Evolutionary conservation across 2,113 vertebrate species (phyloP).

Genomic region (Gracilinanus agilis): DNA sequence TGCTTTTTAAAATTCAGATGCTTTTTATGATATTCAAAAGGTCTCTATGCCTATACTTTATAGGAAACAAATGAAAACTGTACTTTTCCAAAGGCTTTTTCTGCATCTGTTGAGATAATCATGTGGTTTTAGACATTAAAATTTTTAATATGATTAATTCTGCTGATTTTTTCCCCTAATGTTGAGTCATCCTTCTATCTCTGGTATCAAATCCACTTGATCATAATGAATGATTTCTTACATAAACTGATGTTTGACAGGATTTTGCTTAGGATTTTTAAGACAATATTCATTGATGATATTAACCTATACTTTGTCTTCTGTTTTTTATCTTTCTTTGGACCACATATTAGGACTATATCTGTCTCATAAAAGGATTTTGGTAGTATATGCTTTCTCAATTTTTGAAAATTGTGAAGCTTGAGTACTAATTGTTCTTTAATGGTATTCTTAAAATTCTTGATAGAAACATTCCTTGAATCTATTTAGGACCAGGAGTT

Average conservation of each 20-base stretch:
- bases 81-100: background rate
- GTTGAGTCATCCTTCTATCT: background rate
- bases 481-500: background rate
- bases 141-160: background rate
- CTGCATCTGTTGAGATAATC: background rate
- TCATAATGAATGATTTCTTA: no score
- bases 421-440: background rate
- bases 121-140: background rate
- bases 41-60: background rate
- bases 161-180: background rate
- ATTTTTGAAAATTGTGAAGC: background rate
- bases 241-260: no score
- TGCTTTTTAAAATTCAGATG: background rate
- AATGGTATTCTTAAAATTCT: background rate
- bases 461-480: background rate
- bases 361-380: background rate
- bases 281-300: no score
- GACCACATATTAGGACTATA: background rate
- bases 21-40: background rate
- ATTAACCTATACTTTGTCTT: background rate
- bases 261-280: no score
- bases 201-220: no score
- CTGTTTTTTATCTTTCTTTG: background rate
- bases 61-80: background rate
- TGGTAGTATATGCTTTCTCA: background rate